Base-by-base conservation (phyloP, 2,113 vertebrate species). In the Catharus bicknelli region DNA sequence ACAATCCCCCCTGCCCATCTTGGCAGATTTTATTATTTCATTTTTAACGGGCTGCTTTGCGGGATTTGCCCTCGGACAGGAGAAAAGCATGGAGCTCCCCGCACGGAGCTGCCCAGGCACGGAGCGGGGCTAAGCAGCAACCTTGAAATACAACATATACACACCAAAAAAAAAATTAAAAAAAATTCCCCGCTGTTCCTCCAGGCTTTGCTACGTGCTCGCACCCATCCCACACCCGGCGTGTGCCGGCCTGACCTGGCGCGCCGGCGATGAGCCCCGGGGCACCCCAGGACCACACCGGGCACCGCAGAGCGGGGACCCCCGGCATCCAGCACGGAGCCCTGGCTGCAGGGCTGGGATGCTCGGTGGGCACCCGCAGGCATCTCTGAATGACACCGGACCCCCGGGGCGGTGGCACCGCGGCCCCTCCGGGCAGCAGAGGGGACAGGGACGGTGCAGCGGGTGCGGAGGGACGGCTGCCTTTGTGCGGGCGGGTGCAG, bases 211-310 rank as follows among this genome's bases (percentile, higher is more conserved):
- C 87, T 53, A 13, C 91, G 2, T 91, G 93, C 82, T 58, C 82
- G 38, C 64, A 90, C 90, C 69, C 81, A 91, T 87, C 90, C 93
- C 51, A 13, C 34, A 8, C 57, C n/a, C 43, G 43, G 67, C 84
- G 63, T 93, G 94, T 7, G 17, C 84, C 48, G 68, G 88, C 94
- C 90, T 89, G 94, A 89, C 68, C 14, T 0, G 61, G 78, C 58
- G 12, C 14, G 42, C 23, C 25, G 4, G 34, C 1, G 29, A 42
- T 11, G 75, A 18, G 84, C 77, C 84, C 55, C 68, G 3, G 12
- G 77, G 84, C 54, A 14, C 22, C 32, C 55, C 4, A 18, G 8
- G 50, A 15, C 1, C 68, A 25, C 17, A 12, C 8, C 50, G 51
- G 10, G 86, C 27, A 17, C 3, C 15, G 51, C 23, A 1, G 5